These are phyloP conservation scores for Mamestra configurata DNA, from an alignment of 1,140 invertebrate genomes.

Conservation along the genomic window DNA sequence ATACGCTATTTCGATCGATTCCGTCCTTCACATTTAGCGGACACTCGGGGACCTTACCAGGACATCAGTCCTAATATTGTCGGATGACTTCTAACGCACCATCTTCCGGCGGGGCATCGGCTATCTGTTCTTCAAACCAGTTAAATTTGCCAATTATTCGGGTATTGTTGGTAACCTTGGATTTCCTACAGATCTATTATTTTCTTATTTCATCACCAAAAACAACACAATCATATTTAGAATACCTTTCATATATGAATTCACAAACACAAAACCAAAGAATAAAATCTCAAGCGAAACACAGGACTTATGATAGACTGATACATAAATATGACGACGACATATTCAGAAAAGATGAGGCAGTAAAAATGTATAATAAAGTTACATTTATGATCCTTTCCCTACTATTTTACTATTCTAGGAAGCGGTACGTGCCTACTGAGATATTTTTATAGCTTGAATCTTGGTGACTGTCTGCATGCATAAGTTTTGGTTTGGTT, in stretches of 20 bases:
- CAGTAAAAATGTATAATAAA: conserved; percentile 49
- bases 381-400: conserved; percentile 36
- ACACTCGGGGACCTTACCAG: no score
- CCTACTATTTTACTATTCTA: conserved; percentile 29
- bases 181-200: not conserved
- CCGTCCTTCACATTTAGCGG: no score
- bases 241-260: not conserved
- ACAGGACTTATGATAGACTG: conserved; percentile 10
- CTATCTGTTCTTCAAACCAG: not conserved
- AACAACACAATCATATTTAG: not conserved
- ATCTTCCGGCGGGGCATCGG: no score
- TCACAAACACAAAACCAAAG: not conserved
- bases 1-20: no score
- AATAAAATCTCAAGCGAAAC: not conserved
- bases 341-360: conserved; percentile 29
- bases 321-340: conserved; percentile 1
- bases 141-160: not conserved
- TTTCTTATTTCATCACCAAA: not conserved
- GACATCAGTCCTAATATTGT: no score
- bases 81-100: no score
- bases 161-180: no score
- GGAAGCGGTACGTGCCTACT: not conserved
- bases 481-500: not conserved
- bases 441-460: not conserved
- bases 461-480: conserved; percentile 3